Conservation (phyloP, 1,140 invertebrate species). For the Ridgeia piscesae region DNA sequence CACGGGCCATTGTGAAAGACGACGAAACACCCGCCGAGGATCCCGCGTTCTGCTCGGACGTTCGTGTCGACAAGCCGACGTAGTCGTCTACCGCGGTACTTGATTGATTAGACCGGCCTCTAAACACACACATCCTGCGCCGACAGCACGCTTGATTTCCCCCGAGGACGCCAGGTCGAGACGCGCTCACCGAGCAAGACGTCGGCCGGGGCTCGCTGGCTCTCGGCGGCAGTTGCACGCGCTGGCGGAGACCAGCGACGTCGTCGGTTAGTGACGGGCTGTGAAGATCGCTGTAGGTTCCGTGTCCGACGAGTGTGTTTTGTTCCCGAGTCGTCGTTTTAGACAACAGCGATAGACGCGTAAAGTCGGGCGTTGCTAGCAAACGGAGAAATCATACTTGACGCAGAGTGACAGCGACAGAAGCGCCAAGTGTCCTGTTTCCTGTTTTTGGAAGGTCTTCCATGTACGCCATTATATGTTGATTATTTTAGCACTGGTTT, state of each 20-base stretch:
- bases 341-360: neutral
- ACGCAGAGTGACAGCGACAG: too few relatives aligned
- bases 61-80: neutral
- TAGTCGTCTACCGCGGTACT: neutral
- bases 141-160: neutral
- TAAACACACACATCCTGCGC: neutral
- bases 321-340: neutral
- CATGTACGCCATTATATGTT: too few relatives aligned
- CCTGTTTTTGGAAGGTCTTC: too few relatives aligned
- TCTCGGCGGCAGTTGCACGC: too few relatives aligned
- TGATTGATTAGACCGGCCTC: neutral
- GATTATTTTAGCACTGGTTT: too few relatives aligned
- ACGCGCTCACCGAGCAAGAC: neutral
- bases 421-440: too few relatives aligned
- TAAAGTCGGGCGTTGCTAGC: too few relatives aligned
- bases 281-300: constrained; percentile 32
- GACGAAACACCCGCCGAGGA: neutral
- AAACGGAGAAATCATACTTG: too few relatives aligned
- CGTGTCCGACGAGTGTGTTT: neutral
- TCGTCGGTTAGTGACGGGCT: too few relatives aligned
- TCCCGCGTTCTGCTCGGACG: neutral
- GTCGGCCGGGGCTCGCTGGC: neutral
- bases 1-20: neutral
- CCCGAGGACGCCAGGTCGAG: neutral
- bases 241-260: too few relatives aligned